Evolutionary conservation across 2,888 invertebrate species (phyloP).

Genomic region (Himalopsyche kuldschensis): DNA sequence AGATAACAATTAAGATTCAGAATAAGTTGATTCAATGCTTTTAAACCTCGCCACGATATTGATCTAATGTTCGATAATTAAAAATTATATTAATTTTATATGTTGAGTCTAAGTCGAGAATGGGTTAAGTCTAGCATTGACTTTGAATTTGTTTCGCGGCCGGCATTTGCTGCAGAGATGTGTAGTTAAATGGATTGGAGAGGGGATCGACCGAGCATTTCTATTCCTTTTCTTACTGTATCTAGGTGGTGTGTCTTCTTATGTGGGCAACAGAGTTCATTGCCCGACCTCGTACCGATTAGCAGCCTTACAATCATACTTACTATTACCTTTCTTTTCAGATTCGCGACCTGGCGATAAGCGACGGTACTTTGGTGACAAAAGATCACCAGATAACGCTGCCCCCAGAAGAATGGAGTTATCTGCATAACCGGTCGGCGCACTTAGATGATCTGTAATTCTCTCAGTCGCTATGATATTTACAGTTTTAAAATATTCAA

Average conservation of each 20-base stretch:
- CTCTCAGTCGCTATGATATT: too few relatives aligned
- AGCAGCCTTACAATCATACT: neutral
- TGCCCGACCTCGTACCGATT: conserved; percentile 33
- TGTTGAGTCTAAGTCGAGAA: neutral
- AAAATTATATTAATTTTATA: too few relatives aligned
- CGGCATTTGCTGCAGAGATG: neutral
- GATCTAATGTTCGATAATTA: too few relatives aligned
- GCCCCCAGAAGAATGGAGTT: neutral
- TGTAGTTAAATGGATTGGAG: neutral
- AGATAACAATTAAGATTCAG: too few relatives aligned
- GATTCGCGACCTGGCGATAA: conserved; percentile 24
- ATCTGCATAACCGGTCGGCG: neutral
- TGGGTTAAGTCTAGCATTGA: neutral
- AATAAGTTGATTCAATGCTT: too few relatives aligned
- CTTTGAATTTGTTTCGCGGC: neutral
- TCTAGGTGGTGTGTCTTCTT: conserved; percentile 33
- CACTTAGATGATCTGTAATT: neutral
- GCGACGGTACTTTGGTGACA: neutral
- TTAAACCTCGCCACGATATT: too few relatives aligned
- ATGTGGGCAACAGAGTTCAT: conserved; percentile 38
- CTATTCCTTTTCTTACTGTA: conserved; percentile 5
- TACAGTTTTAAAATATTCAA: too few relatives aligned
- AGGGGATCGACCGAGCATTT: neutral
- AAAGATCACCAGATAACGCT: neutral
- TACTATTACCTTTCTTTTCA: conserved; percentile 30